phyloP scores from a whole-genome alignment of 2,888 invertebrate species.

The Ornithoptera priamus region DNA sequence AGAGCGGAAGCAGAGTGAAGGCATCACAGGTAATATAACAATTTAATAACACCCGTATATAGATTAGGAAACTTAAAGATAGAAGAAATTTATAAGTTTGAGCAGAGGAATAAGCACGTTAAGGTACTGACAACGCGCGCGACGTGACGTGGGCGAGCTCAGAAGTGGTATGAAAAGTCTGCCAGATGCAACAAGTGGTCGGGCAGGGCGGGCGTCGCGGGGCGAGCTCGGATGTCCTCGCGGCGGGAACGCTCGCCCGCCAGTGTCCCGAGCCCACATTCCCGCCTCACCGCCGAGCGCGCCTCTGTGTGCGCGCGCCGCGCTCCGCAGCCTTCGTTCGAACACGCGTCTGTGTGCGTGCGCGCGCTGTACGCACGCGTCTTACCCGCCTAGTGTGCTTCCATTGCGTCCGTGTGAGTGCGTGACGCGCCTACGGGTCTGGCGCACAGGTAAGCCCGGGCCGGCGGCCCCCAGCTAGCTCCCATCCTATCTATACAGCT shows the following conservation, averaged over 20 bases:
- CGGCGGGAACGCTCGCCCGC: constrained; percentile 77
- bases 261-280: constrained; percentile 57
- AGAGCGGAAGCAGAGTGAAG: constrained; percentile 61
- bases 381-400: constrained; percentile 22
- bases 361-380: constrained; percentile 21
- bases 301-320: constrained; percentile 36
- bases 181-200: constrained; percentile 75
- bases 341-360: constrained; percentile 34
- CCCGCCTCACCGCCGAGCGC: constrained; percentile 38
- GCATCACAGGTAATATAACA: constrained; percentile 62
- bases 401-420: constrained; percentile 43
- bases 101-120: constrained; percentile 40
- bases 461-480: constrained; percentile 59
- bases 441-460: constrained; percentile 71
- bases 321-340: constrained; percentile 43
- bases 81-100: constrained; percentile 34
- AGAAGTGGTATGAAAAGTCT: constrained; percentile 54
- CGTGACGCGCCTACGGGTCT: constrained; percentile 70
- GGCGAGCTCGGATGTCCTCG: constrained; percentile 52
- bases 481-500: constrained; percentile 61
- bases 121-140: constrained; percentile 49
- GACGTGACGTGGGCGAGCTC: constrained; percentile 52
- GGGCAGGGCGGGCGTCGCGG: constrained; percentile 62
- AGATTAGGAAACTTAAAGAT: constrained; percentile 33
- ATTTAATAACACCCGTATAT: constrained; percentile 34